These are phyloP conservation scores for Pipistrellus pygmaeus DNA, from an alignment of 2,797 vertebrate species.

Conservation along the genomic window DNA sequence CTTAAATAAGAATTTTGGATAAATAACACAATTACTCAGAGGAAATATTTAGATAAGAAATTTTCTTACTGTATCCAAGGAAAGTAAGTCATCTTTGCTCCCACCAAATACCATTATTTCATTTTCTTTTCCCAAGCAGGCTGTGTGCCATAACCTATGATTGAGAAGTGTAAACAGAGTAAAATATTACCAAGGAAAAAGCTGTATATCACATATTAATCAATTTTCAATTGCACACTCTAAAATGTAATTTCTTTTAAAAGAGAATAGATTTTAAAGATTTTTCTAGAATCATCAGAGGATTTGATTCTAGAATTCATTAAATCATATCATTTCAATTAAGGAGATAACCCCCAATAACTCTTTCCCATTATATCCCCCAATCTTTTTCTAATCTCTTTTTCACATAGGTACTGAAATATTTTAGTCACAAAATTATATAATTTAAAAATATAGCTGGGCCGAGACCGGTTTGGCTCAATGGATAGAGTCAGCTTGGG, in stretches of 20 bases:
- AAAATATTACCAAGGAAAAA: conserved; percentile 33
- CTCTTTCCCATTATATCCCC: background rate
- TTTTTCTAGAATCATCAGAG: background rate
- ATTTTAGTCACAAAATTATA: background rate
- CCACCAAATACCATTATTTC: conserved; percentile 98
- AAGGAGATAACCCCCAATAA: background rate
- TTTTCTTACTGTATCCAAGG: conserved; percentile 94
- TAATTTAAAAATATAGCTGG: background rate
- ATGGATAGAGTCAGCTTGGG: no score
- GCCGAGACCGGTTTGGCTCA: no score
- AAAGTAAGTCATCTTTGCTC: conserved; percentile 96
- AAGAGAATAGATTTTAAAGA: conserved; percentile 23
- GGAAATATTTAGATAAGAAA: conserved; percentile 32
- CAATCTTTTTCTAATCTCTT: conserved; percentile 7
- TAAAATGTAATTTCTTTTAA: conserved; percentile 23
- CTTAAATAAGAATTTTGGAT: conserved; percentile 25
- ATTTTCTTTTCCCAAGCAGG: conserved; percentile 93
- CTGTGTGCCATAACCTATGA: conserved; percentile 96
- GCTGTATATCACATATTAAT: background rate
- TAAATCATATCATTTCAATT: background rate
- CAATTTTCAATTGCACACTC: background rate
- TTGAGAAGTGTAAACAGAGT: conserved; percentile 51
- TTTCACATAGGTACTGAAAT: conserved; percentile 38
- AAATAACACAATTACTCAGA: conserved; percentile 48
- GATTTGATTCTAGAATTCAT: conserved; percentile 39